Evolutionary conservation across 1,140 invertebrate genomes (phyloP).

Genomic region (Octopus sinensis): DNA sequence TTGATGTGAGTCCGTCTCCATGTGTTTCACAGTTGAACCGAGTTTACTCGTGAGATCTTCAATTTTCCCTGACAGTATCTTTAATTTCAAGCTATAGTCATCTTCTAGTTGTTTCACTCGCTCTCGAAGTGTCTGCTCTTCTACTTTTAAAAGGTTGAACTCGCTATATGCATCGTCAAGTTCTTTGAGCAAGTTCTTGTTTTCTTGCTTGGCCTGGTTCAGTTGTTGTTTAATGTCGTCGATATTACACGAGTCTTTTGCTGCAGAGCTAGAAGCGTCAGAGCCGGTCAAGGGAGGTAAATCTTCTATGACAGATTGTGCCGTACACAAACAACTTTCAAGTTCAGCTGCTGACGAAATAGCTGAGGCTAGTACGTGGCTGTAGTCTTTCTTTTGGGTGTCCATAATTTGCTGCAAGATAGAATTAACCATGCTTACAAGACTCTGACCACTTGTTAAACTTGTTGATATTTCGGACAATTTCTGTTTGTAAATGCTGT

Average conservation of each 20-base stretch:
- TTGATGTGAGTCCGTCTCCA: background rate
- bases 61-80: slow-evolving; percentile 27
- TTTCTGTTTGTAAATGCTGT: background rate
- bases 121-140: slow-evolving; percentile 32
- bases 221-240: background rate
- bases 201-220: slow-evolving; percentile 34
- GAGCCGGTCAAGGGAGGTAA: background rate
- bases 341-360: slow-evolving; percentile 8
- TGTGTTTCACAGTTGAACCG: background rate
- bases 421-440: slow-evolving; percentile 6
- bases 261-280: background rate
- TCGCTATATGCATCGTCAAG: slow-evolving; percentile 27
- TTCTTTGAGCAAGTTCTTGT: slow-evolving; percentile 38
- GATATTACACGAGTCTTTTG: background rate
- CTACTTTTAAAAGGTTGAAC: background rate
- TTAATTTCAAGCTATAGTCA: slow-evolving; percentile 34
- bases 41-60: slow-evolving; percentile 37
- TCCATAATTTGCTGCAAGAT: background rate
- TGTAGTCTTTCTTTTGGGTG: slow-evolving; percentile 12
- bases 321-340: background rate
- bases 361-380: background rate
- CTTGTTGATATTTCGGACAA: background rate
- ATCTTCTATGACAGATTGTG: background rate
- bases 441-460: background rate
- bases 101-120: slow-evolving; percentile 31